Base-by-base conservation (phyloP, 2,888 invertebrate species). In the Meta bourneti region DNA sequence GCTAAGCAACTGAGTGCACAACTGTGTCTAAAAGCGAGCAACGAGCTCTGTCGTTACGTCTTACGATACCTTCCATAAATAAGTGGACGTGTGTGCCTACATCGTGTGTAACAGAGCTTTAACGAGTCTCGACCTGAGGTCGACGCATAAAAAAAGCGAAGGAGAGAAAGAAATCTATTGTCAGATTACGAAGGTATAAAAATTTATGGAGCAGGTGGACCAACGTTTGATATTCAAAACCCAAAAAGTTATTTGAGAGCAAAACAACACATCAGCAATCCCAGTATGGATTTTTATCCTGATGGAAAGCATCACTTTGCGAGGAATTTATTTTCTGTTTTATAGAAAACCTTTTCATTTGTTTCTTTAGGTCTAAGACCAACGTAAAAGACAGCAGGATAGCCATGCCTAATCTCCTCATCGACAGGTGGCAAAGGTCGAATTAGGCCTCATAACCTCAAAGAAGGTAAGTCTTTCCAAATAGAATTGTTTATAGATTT, bases 201-300 rank as follows among this genome's bases (percentile, higher is more conserved):
- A 61, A 19, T 79, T 79, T 79, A 79, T 69, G 61, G 61, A 13
- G 34, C 79, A 79, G 79, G 79, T 79, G 79, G 34, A 79, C 52
- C 54, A 79, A 61, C 54, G 20, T 79, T 79, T 79, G 61, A 61
- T 61, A 61, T 61, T 61, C 61, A 61, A 61, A 61, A 61, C 61
- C 16, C 7, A 61, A 61, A 61, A 61, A 16, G 61, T 16, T 61
- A 61, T 61, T 61, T 11, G 61, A 61, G 61, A 7, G 61, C 61
- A 61, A 61, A 61, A 61, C 61, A 61, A 61, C 61, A 61, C 61
- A 61, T 61, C 61, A 61, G 61, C 61, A 61, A 61, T 16, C 61
- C 8, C 61, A 61, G 61, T 61, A 16, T 61, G 16, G 61, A 61
- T 61, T 61, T 6, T 16, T 61, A 16, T 61, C 61, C 61, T 9